These are phyloP conservation scores for Catocala nupta DNA, from an alignment of 2,888 invertebrate species.

Conservation along the genomic window DNA sequence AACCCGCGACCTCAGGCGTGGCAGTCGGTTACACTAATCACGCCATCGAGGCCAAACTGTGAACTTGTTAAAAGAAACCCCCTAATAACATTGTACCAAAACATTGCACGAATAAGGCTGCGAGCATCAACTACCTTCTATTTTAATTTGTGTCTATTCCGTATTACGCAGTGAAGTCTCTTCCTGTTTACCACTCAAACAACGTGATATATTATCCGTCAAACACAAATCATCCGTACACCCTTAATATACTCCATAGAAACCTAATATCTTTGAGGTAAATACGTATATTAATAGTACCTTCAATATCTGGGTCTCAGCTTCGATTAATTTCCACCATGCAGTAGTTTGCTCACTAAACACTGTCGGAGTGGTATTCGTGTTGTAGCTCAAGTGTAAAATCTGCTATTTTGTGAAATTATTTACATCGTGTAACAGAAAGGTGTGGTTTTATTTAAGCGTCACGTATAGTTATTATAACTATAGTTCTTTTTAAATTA, in stretches of 20 bases:
- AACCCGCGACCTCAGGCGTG: too few species aligned
- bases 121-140: too few species aligned
- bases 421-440: neutral
- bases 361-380: constrained; percentile 29
- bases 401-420: neutral
- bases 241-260: constrained; percentile 1
- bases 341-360: constrained; percentile 39
- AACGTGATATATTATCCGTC: neutral
- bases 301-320: constrained; percentile 17
- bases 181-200: neutral
- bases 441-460: too few species aligned
- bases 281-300: constrained; percentile 13
- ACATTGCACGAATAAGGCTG: too few species aligned
- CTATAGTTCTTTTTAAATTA: too few species aligned
- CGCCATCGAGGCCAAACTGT: too few species aligned
- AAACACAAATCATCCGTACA: constrained; percentile 2
- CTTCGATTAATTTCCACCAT: constrained; percentile 29
- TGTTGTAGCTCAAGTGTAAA: neutral
- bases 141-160: too few species aligned
- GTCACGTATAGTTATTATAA: too few species aligned
- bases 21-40: too few species aligned
- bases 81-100: too few species aligned
- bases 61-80: too few species aligned
- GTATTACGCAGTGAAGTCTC: too few species aligned
- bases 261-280: constrained; percentile 5